Percentiles rank a stretch among this genome's conserved stretches.
Conservation (phyloP, 2,888 invertebrate genomes). For the Steinernema carpocapsae region DNA sequence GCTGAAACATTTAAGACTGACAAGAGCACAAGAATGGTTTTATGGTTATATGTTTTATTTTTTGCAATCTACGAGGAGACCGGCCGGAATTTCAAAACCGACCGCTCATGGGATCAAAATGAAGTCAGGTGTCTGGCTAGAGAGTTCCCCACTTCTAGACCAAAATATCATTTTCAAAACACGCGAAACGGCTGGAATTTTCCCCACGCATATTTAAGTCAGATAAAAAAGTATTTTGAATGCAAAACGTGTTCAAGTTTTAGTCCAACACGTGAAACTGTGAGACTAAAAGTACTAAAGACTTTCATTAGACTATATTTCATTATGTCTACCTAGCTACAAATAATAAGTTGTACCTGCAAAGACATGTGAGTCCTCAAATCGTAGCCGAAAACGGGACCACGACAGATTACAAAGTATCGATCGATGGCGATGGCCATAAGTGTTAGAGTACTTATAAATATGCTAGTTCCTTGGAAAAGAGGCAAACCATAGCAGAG, state of each 20-base stretch:
- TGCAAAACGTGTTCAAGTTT: no score
- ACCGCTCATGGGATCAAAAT: background rate
- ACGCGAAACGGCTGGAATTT: no score
- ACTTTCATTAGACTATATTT: no score
- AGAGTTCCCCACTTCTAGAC: no score
- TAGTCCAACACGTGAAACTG: no score
- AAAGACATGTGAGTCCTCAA: slow-evolving; percentile 40
- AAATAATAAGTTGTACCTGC: slow-evolving; percentile 41
- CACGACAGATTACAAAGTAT: slow-evolving; percentile 82
- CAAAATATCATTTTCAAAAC: no score
- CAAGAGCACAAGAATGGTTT: no score
- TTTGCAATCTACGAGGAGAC: background rate
- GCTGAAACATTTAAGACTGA: slow-evolving; percentile 51
- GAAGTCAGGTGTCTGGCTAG: no score
- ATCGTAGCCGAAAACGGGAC: slow-evolving; percentile 34
- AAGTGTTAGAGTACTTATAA: slow-evolving; percentile 93
- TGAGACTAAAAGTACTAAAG: no score
- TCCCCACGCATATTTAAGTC: no score
- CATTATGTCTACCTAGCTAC: no score
- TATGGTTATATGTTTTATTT: slow-evolving; percentile 30
- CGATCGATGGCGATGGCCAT: slow-evolving; percentile 96
- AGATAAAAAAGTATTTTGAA: no score
- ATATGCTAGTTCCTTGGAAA: slow-evolving; percentile 87
- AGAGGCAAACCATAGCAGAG: slow-evolving; percentile 91
- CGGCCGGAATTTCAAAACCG: background rate